Conservation (phyloP, 2,797 vertebrate genomes). For the Knipowitschia caucasica region DNA sequence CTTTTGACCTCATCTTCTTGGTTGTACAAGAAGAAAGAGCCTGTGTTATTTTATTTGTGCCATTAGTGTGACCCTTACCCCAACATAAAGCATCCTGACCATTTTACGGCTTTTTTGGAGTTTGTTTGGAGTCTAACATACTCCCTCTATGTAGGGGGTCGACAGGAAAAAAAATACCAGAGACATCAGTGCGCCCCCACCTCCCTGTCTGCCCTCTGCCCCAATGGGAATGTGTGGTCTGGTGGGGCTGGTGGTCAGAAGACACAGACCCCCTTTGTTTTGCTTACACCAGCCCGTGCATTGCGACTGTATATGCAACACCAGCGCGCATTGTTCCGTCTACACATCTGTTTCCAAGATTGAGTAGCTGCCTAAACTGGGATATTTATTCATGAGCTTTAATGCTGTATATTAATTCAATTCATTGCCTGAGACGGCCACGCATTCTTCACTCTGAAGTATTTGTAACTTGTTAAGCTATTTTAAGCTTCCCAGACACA, state of each 20-base stretch:
- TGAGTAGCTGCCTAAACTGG: constrained; percentile 37
- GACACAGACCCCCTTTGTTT: constrained; percentile 69
- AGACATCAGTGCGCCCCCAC: constrained; percentile 52
- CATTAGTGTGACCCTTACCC: neutral
- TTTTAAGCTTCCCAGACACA: constrained; percentile 9
- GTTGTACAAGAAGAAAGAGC: neutral
- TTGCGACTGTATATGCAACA: constrained; percentile 44
- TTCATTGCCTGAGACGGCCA: constrained; percentile 28
- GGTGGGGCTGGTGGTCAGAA: constrained; percentile 60
- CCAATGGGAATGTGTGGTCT: constrained; percentile 67
- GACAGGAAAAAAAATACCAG: constrained; percentile 59
- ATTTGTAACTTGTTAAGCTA: constrained; percentile 13
- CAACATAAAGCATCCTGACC: constrained; percentile 43
- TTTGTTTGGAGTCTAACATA: constrained; percentile 38
- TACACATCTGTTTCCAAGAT: constrained; percentile 42
- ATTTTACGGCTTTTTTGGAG: constrained; percentile 34
- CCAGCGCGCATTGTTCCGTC: constrained; percentile 52
- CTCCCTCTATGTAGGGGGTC: constrained; percentile 12
- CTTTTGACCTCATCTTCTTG: neutral
- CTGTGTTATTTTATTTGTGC: neutral
- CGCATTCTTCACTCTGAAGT: constrained; percentile 13
- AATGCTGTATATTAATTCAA: constrained; percentile 25
- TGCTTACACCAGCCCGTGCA: constrained; percentile 42
- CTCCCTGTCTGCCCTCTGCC: constrained; percentile 54
- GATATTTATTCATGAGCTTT: constrained; percentile 48